phyloP scores from a whole-genome alignment of 2,113 vertebrate genomes.

The Phrynosoma platyrhinos region DNA sequence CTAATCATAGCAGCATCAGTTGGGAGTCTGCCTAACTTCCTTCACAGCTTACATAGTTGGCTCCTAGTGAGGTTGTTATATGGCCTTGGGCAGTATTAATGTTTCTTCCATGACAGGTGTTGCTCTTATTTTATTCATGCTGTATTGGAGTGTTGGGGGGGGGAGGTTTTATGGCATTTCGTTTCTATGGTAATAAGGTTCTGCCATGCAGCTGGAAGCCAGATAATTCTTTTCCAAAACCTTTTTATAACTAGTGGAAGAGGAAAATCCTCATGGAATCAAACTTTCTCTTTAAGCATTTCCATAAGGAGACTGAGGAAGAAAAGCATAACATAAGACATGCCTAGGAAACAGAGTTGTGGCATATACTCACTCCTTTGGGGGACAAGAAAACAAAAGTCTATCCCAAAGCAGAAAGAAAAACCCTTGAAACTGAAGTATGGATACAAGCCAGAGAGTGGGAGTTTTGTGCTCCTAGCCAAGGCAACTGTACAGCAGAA shows the following conservation, averaged over 20 bases:
- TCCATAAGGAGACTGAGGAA: conserved; percentile 37
- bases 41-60: conserved; percentile 42
- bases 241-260: accelerated
- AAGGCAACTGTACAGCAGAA: conserved; percentile 20
- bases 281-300: conserved; percentile 29
- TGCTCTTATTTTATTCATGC: conserved; percentile 37
- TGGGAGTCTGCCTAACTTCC: background rate
- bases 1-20: conserved; percentile 25
- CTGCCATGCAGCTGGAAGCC: accelerated
- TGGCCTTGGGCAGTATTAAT: conserved; percentile 51
- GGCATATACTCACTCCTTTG: conserved; percentile 1
- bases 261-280: conserved; percentile 12
- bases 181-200: conserved; percentile 37
- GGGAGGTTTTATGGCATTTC: conserved; percentile 17
- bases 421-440: conserved; percentile 41
- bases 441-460: background rate
- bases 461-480: conserved; percentile 12
- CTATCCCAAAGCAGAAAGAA: background rate
- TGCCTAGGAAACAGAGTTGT: conserved; percentile 35
- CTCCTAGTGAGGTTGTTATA: conserved; percentile 61
- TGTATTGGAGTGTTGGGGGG: conserved; percentile 7
- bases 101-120: conserved; percentile 44
- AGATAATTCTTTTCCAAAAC: conserved; percentile 18
- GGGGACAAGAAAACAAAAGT: conserved; percentile 4
- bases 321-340: conserved; percentile 40